Conservation (phyloP, 2,888 invertebrate genomes). For the Ariolimax columbianus region DNA sequence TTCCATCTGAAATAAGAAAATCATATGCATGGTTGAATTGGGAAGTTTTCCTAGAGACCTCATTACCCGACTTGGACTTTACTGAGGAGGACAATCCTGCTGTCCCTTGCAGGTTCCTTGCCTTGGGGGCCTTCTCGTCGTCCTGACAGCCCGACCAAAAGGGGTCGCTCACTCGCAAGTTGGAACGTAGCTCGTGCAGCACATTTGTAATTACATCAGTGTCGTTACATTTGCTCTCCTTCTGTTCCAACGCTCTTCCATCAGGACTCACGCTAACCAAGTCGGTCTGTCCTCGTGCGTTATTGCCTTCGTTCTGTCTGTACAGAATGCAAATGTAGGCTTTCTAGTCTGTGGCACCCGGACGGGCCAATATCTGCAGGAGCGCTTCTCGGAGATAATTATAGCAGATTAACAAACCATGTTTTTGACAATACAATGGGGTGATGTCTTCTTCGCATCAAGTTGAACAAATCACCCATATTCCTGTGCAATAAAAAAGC, state of each 20-base stretch:
- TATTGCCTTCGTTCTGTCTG: constrained; percentile 37
- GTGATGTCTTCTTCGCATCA: neutral
- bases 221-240: constrained; percentile 41
- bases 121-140: neutral
- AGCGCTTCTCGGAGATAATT: constrained; percentile 18
- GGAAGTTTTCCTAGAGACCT: constrained; percentile 41
- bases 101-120: constrained; percentile 31
- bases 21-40: constrained; percentile 48
- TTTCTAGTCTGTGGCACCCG: neutral
- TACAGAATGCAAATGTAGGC: constrained; percentile 21
- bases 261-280: constrained; percentile 39
- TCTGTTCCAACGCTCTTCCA: constrained; percentile 12
- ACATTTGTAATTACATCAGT: constrained; percentile 44
- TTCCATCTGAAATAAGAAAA: constrained; percentile 49
- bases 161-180: constrained; percentile 10
- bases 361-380: constrained; percentile 21
- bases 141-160: constrained; percentile 3
- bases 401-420: constrained; percentile 5
- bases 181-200: constrained; percentile 30
- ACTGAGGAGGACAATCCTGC: constrained; percentile 17
- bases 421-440: constrained; percentile 14
- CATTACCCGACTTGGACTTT: constrained; percentile 38
- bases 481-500: neutral
- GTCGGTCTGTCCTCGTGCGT: constrained; percentile 14
- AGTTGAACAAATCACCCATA: constrained; percentile 5